Base-by-base conservation (phyloP, 2,113 vertebrate genomes). In the Nesoenas mayeri region DNA sequence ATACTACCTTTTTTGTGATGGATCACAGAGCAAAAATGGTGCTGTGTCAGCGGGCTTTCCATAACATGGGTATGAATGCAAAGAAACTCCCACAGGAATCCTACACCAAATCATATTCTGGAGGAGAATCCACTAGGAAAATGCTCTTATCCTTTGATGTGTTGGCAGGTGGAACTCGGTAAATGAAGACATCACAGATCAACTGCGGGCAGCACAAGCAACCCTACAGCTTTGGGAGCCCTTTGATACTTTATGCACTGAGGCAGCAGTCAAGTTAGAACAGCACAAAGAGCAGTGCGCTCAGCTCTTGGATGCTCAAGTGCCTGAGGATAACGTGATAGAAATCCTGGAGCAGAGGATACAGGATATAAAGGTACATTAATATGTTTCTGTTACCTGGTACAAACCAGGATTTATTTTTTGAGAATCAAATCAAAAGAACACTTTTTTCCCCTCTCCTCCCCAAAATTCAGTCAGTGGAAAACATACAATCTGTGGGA, bases 81-180 rank as follows among this genome's bases (percentile, higher is more conserved):
- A 53, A 80, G 69, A 79, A 86, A 50, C 19, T 86, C 42, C 42
- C 54, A 24, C 3, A 25, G 74, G 34, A 82, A 53, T 69, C 47
- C 57, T 77, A 3, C 16, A 64, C 8, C 40, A 83, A 29, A 28
- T 67, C 29, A 6, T 40, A 9, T 3, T 69, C 57, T 61, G 34
- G 34, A 64, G 60, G 42, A 83, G 40, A 79, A 31, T 13, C 48
- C 79, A 5, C 26, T 65, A 75, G 53, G 83, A 65, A 71, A 92
- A 73, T 6, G 0, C 38, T 80, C 14, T 31, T 47, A 16, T 18
- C 70, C 48, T 40, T 48, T 29, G 89, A 6, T 77, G 5, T 61
- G 79, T 79, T 89, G 32, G 80, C 97, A 99, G 99, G 74, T 99
- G 99, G 99, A 93, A 96, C 12, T 89, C 65, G 16, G 94, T 97